phyloP scores from a whole-genome alignment of 2,113 vertebrate species.

The Manacus vitellinus region DNA sequence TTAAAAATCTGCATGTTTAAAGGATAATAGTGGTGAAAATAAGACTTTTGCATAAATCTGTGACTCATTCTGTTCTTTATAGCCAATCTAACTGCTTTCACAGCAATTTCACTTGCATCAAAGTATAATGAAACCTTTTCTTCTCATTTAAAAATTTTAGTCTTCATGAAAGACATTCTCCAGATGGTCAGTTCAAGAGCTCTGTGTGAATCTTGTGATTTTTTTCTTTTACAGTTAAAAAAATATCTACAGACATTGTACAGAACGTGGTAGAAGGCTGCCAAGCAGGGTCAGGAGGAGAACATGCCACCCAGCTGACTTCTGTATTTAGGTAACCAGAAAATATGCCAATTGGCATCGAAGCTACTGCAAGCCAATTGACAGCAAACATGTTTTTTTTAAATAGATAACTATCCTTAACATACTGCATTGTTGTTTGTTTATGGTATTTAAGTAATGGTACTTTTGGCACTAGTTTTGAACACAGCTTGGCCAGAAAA shows the following conservation, averaged over 20 bases:
- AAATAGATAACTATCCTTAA: constrained; percentile 72
- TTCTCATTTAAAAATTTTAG: constrained; percentile 9
- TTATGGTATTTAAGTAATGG: constrained; percentile 57
- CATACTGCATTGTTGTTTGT: constrained; percentile 72
- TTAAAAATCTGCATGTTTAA: constrained; percentile 10
- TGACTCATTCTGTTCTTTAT: constrained; percentile 12
- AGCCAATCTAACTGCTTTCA: neutral
- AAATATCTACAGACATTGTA: constrained; percentile 84
- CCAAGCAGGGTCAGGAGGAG: constrained; percentile 74
- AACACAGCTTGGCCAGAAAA: constrained; percentile 40
- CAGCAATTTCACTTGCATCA: neutral
- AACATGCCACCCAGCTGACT: constrained; percentile 80
- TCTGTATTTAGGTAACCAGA: constrained; percentile 86
- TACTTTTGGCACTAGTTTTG: constrained; percentile 61
- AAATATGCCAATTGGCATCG: constrained; percentile 69
- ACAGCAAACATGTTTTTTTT: constrained; percentile 70
- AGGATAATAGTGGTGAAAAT: neutral
- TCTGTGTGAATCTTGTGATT: constrained; percentile 63
- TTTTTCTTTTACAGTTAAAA: constrained; percentile 87
- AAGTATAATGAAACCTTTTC: neutral
- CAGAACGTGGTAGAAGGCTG: constrained; percentile 88
- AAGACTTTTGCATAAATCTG: neutral
- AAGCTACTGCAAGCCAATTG: constrained; percentile 64
- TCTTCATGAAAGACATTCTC: constrained; percentile 58
- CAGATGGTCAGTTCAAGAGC: constrained; percentile 74